Evolutionary conservation across 30 jellyfish, hydroid and myxozoan species (phyloP).

Genomic region (Pelagia noctiluca): DNA sequence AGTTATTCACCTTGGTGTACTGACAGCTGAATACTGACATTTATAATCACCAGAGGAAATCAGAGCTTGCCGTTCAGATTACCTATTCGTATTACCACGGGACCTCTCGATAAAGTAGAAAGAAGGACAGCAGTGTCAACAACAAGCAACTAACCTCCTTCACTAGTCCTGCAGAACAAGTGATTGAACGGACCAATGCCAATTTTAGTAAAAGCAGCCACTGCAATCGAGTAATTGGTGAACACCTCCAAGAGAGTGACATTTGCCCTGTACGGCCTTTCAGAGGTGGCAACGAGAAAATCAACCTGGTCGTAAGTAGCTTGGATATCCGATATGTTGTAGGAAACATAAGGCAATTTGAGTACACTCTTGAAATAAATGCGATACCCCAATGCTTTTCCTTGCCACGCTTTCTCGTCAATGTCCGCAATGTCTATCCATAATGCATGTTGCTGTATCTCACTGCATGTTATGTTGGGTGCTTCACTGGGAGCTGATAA

Average conservation of each 20-base stretch:
- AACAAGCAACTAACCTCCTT: slow-evolving; percentile 25
- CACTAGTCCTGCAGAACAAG: slow-evolving; percentile 18
- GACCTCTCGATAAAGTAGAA: too few species aligned
- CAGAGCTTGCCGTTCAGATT: too few species aligned
- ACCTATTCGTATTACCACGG: too few species aligned
- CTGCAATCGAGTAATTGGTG: not conserved
- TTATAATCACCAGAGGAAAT: too few species aligned
- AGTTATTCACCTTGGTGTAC: too few species aligned
- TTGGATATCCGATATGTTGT: not conserved
- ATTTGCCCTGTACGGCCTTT: not conserved
- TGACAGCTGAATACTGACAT: too few species aligned
- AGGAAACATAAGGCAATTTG: not conserved
- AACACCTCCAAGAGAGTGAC: not conserved
- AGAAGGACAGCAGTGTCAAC: not conserved
- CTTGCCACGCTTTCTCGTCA: not conserved
- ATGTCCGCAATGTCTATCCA: not conserved
- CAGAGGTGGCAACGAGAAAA: not conserved
- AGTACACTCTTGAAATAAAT: not conserved
- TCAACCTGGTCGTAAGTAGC: not conserved
- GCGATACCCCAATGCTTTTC: not conserved
- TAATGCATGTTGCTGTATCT: not conserved
- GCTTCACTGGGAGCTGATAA: not conserved
- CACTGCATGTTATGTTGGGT: not conserved
- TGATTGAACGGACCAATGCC: slow-evolving; percentile 8
- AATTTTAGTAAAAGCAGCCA: not conserved